These are phyloP conservation scores for Labeo catla DNA, from an alignment of 2,113 vertebrate species.

Conservation along the genomic window DNA sequence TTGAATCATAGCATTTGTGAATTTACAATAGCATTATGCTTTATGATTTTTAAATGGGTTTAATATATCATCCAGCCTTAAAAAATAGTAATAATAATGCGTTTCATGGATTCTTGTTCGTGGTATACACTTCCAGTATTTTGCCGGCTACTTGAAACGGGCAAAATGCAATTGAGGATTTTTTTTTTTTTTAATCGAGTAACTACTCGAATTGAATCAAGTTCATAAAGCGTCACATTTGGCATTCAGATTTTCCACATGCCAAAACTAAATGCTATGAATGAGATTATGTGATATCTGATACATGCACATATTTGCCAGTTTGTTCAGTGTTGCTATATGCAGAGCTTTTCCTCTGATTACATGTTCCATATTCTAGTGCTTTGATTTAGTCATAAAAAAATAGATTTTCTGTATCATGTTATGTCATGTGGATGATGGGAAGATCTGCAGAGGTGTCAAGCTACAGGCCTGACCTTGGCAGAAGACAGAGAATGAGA, in stretches of 20 bases:
- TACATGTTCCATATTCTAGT: neutral
- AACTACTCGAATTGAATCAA: too few relatives aligned
- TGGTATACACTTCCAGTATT: too few relatives aligned
- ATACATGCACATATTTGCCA: neutral
- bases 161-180: too few relatives aligned
- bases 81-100: too few relatives aligned
- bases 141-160: too few relatives aligned
- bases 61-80: too few relatives aligned
- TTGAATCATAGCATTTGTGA: too few relatives aligned
- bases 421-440: slow-evolving; percentile 6
- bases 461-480: slow-evolving; percentile 45
- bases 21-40: too few relatives aligned
- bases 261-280: neutral
- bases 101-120: too few relatives aligned
- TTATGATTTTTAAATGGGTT: too few relatives aligned
- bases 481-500: neutral
- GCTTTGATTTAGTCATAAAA: neutral
- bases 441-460: slow-evolving; percentile 40
- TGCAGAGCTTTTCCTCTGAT: neutral
- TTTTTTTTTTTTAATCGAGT: too few relatives aligned
- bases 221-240: neutral
- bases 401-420: neutral
- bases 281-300: neutral
- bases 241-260: neutral
- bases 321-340: neutral